These are phyloP conservation scores for Pipistrellus pipistrellus DNA, from an alignment of 2,797 vertebrate genomes.

Conservation along the genomic window DNA sequence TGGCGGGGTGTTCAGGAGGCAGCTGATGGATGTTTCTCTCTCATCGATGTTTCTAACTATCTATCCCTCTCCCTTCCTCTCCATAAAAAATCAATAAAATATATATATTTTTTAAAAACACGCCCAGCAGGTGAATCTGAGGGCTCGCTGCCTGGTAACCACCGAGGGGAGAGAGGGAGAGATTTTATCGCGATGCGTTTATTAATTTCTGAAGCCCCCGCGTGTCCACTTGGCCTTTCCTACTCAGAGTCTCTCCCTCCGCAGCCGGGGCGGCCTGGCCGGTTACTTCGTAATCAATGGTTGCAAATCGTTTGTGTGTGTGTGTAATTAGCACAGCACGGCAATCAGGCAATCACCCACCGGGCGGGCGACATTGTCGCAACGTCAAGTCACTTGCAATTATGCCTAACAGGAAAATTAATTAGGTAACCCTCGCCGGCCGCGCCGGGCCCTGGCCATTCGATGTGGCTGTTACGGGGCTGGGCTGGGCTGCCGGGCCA, in stretches of 20 bases:
- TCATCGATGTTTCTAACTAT: too few relatives aligned
- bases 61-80: too few relatives aligned
- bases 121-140: conserved; percentile 29
- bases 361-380: conserved; percentile 54
- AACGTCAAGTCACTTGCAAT: conserved; percentile 76
- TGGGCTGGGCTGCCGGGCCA: neutral
- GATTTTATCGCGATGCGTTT: neutral
- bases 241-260: conserved; percentile 12
- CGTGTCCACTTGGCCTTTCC: conserved; percentile 48
- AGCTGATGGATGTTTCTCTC: too few relatives aligned
- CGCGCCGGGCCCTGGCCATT: conserved; percentile 57
- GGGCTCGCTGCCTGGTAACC: neutral
- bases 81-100: too few relatives aligned
- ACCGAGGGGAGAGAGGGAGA: neutral
- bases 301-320: conserved; percentile 77
- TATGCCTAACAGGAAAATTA: conserved; percentile 78
- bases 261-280: neutral
- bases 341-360: conserved; percentile 32
- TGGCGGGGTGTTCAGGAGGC: too few relatives aligned
- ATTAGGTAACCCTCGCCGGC: conserved; percentile 64
- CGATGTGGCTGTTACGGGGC: conserved; percentile 18
- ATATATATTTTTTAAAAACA: too few relatives aligned
- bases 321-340: conserved; percentile 74
- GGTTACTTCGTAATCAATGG: conserved; percentile 64
- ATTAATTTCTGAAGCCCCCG: conserved; percentile 55